A percentile compares a stretch with the other conserved stretches of the same genome.
Evolutionary conservation across 2,113 vertebrate genomes (phyloP).

Genomic region (Pomatorhinus ruficollis): DNA sequence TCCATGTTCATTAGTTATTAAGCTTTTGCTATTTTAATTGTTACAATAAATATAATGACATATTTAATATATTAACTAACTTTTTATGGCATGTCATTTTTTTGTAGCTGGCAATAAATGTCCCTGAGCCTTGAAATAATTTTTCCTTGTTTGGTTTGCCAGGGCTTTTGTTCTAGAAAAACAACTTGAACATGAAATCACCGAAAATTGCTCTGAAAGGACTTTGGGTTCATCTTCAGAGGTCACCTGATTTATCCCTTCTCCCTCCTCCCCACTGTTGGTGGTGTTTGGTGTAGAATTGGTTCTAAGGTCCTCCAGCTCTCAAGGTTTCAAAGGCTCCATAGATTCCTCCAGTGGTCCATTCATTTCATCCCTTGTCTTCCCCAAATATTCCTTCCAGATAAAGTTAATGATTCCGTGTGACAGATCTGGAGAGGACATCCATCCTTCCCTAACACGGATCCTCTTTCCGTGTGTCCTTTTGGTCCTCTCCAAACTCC

Average conservation of each 20-base stretch:
- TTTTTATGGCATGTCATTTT: conserved; percentile 61
- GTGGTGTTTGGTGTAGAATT: not conserved
- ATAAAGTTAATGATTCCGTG: not conserved
- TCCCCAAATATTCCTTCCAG: not conserved
- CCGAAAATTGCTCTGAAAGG: not conserved
- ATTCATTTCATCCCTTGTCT: not conserved
- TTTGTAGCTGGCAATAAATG: conserved; percentile 71
- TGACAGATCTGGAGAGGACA: not conserved
- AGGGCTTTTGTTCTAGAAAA: not conserved
- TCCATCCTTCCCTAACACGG: accelerated
- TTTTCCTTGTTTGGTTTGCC: not conserved
- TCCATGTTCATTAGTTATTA: conserved; percentile 69
- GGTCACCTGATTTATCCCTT: not conserved
- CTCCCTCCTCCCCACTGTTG: not conserved
- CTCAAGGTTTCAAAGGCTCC: not conserved
- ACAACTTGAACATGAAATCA: not conserved
- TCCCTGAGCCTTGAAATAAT: conserved; percentile 47
- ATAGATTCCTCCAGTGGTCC: not conserved
- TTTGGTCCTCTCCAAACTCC: not conserved
- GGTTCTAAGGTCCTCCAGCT: not conserved
- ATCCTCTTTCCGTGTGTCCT: accelerated
- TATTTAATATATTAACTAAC: conserved; percentile 67
- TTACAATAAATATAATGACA: conserved; percentile 72
- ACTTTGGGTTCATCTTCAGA: not conserved
- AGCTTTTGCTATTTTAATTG: conserved; percentile 75